Evolutionary conservation across 2,888 invertebrate genomes (phyloP).

Genomic region (Drosophila maculinotata): DNA sequence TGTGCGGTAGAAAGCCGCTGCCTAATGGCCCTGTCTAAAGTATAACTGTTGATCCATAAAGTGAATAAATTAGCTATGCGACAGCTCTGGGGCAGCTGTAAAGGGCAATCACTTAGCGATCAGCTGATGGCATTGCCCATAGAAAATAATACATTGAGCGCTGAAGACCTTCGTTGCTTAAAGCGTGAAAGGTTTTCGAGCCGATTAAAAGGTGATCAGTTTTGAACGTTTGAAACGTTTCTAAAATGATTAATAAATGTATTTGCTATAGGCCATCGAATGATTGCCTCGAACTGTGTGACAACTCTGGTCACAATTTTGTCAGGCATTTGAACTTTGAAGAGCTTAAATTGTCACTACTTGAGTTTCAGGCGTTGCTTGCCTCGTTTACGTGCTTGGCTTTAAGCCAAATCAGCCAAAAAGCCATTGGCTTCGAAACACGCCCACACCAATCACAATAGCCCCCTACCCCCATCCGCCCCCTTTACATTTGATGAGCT

Average conservation of each 20-base stretch:
- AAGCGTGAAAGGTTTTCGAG: constrained; percentile 47
- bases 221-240: constrained; percentile 1
- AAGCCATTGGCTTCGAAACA: constrained; percentile 29
- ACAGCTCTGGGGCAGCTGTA: constrained; percentile 5
- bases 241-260: constrained; percentile 22
- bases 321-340: constrained; percentile 28
- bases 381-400: constrained; percentile 36
- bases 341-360: constrained; percentile 44
- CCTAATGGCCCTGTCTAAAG: constrained; percentile 22
- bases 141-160: constrained; percentile 18
- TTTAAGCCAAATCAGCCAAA: constrained; percentile 39
- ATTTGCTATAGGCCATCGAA: constrained; percentile 32
- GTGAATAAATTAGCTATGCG: constrained; percentile 20
- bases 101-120: constrained; percentile 22
- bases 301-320: constrained; percentile 27
- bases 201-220: constrained; percentile 28
- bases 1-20: constrained; percentile 7
- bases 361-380: constrained; percentile 36
- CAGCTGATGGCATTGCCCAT: constrained; percentile 24
- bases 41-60: constrained; percentile 23
- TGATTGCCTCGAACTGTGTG: constrained; percentile 39
- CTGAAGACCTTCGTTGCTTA: constrained; percentile 46
- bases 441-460: constrained; percentile 36
- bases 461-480: neutral
- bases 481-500: constrained; percentile 42